Evolutionary conservation across 2,888 invertebrate genomes (phyloP), one percentile per base, ranked within the genome.

Genomic region (Heteromurus nitidus): DNA sequence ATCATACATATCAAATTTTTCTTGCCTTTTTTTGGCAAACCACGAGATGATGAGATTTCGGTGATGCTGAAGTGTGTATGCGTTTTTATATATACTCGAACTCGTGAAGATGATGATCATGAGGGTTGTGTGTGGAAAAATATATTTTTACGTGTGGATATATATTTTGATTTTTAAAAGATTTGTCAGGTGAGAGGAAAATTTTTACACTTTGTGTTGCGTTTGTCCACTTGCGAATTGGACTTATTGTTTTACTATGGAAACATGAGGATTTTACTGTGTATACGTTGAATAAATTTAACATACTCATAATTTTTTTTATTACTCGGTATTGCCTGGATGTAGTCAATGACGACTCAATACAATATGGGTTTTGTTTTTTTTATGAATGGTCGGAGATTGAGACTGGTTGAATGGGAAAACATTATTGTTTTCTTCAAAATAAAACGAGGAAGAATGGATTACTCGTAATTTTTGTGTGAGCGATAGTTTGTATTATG

Each of bases 1-100:
- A 77, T 77, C 77, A 77, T 77, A 69, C 68, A 77, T 77, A n/a
- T n/a, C n/a, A 50, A 62, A 62, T 62, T 62, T 62, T 62, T 5
- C 7, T 20, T 31, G 31, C 31, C 31, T 62, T 20, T 22, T 13
- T 36, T 7, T 13, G 11, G 20, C 53, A 18, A 22, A 31, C 31
- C 30, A 60, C 28, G 7, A 28, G 16, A 16, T n/a, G 30, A 60
- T 60, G 30, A 55, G 24, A 22, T 9, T 24, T 24, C 22, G 26
- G 60, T 9, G 31, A 62, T 62, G 62, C 30, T 55, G 20, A 3
- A 24, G 3, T 55, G 20, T 55, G 55, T 7, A 22, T 3, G 24
- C 7, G 5, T 55, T 55, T 55, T 11, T 11, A 13, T 50, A 13
- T 11, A 13, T 50, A 5, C 22, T 24, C 31, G 62, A 44, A n/a